Conservation (phyloP, 2,888 invertebrate genomes). For the Sinotaia quadrata region DNA sequence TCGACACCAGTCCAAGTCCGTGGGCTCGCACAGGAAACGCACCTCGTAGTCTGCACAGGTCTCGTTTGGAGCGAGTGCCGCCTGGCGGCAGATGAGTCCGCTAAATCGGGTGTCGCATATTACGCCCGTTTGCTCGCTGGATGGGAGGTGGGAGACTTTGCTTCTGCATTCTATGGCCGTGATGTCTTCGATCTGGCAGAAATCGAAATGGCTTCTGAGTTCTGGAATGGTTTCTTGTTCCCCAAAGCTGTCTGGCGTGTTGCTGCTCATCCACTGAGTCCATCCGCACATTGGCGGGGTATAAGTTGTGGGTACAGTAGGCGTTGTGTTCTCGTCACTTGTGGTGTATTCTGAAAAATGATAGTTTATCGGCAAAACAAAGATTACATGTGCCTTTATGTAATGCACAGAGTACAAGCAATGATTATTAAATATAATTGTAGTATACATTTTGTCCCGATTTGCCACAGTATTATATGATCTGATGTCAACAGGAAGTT, state of each 20-base stretch:
- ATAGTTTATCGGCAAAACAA: no score
- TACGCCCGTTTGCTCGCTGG: constrained; percentile 16
- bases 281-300: constrained; percentile 77
- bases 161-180: constrained; percentile 57
- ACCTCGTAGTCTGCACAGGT: constrained; percentile 41
- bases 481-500: no score
- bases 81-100: constrained; percentile 30
- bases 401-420: no score
- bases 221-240: constrained; percentile 62
- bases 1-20: constrained; percentile 17
- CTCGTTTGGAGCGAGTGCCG: background rate
- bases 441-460: no score
- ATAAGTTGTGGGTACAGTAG: no score
- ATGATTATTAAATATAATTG: no score
- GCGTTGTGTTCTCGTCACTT: no score
- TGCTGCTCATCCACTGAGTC: constrained; percentile 83
- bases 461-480: no score
- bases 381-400: no score
- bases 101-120: constrained; percentile 33
- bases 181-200: constrained; percentile 55
- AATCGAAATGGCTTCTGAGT: constrained; percentile 41
- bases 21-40: constrained; percentile 35
- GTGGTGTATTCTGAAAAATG: no score
- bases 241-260: constrained; percentile 54
- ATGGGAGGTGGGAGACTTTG: background rate